Base-by-base conservation (phyloP, 2,888 invertebrate species). In the Linhomoeus sp. region DNA sequence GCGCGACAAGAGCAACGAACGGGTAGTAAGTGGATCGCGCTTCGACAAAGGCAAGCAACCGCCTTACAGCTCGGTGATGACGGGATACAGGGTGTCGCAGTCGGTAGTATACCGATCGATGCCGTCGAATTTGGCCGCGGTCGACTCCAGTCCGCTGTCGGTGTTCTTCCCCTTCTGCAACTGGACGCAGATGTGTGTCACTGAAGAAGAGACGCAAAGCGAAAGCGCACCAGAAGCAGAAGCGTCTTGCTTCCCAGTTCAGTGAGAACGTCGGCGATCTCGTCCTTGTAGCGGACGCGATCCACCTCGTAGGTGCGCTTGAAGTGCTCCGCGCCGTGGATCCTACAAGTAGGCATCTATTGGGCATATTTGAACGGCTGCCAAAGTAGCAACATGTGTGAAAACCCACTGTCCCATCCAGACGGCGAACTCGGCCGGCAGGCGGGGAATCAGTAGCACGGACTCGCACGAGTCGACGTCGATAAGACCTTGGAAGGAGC, bases 331-430 rank as follows among this genome's bases (percentile, higher is more conserved):
- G 77, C 72, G 0, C 74, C 68, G 3, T 76, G 72, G 36, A 90
- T 71, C 48, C 77, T 64, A 45, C 19, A 53, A 35, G 67, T 79
- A 36, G 94, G 94, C 80, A 87, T 82, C 90, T 90, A 94, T 19
- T 87, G 77, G 46, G 80, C 82, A 68, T 92, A 92, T 44, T 79
- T 78, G 3, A 76, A 77, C 0, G 84, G 81, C 14, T 88, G 72
- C 44, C 78, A 75, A 0, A 88, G 90, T 17, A 87, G 77, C 71
- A 94, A 92, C 23, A 97, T n/a, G n/a, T n/a, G n/a, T n/a, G 22
- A 19, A 35, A 9, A n/a, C n/a, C 9, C 17, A 72, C 71, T 67
- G 79, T 37, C 94, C 97, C 80, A 87, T 82, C 90, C 90, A 94
- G 20, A 87, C 77, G 46, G 80, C 82, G 68, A 92, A 92, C 44